These are phyloP conservation scores for Plumapathes pennacea DNA, from an alignment of 92 coral and sea anemone genomes.

Conservation along the genomic window DNA sequence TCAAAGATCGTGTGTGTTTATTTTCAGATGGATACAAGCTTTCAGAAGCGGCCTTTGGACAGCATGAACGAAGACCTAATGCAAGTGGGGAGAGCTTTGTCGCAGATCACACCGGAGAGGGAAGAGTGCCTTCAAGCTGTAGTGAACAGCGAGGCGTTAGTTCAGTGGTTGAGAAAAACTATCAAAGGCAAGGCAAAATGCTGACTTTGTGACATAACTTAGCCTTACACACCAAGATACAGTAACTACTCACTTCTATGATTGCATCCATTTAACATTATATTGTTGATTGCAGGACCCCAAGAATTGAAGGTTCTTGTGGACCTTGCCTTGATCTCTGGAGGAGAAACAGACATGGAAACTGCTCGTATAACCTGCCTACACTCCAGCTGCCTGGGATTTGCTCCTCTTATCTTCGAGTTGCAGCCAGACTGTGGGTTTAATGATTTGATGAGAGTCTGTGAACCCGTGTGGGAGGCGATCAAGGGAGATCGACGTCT, in stretches of 20 bases:
- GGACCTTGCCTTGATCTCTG: conserved; percentile 73
- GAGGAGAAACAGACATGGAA: conserved; percentile 78
- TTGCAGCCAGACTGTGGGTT: conserved; percentile 27
- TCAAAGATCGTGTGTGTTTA: no score
- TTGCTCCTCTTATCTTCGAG: conserved; percentile 73
- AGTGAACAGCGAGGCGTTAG: conserved; percentile 46
- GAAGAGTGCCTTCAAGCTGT: conserved; percentile 52
- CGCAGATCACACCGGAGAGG: conserved; percentile 22
- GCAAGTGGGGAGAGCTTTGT: conserved; percentile 40
- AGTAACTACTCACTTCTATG: not conserved
- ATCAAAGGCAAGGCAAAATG: conserved; percentile 58
- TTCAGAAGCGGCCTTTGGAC: conserved; percentile 37
- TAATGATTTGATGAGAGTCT: conserved; percentile 50
- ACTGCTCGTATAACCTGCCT: conserved; percentile 69
- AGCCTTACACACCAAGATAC: not conserved
- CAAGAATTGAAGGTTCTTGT: conserved; percentile 66
- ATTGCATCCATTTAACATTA: not conserved
- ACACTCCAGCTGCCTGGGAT: conserved; percentile 82
- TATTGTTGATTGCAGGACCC: no score
- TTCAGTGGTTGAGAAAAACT: conserved; percentile 63
- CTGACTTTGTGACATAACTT: no score
- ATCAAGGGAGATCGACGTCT: conserved; percentile 38
- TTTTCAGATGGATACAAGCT: conserved; percentile 46
- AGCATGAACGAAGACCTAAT: conserved; percentile 39
- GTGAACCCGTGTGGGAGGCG: conserved; percentile 71